These are phyloP conservation scores for Bos javanicus DNA, from an alignment of 2,113 vertebrate genomes.

Conservation along the genomic window DNA sequence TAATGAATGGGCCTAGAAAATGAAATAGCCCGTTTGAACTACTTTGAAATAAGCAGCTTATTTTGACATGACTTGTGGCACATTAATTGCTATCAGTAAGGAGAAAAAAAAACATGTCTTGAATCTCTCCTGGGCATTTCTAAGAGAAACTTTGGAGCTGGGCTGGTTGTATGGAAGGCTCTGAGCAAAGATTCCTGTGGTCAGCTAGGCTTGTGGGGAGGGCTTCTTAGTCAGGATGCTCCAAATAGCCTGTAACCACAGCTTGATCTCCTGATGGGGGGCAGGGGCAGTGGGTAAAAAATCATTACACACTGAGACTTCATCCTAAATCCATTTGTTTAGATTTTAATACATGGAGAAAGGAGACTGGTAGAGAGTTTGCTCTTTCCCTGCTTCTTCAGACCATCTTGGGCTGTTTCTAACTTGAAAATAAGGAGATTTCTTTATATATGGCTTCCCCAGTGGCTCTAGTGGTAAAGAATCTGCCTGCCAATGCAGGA, in stretches of 20 bases:
- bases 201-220: neutral
- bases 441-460: neutral
- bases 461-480: neutral
- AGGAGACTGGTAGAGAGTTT: neutral
- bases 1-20: constrained; percentile 82
- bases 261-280: neutral
- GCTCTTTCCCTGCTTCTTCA: neutral
- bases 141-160: constrained; percentile 62
- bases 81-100: constrained; percentile 77
- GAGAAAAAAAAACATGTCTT: constrained; percentile 66
- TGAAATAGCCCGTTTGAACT: constrained; percentile 74
- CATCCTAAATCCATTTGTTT: neutral
- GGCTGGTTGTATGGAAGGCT: neutral
- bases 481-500: neutral
- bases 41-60: constrained; percentile 78
- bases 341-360: neutral
- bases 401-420: neutral
- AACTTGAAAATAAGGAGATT: neutral
- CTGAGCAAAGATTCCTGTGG: neutral
- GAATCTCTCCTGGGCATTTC: constrained; percentile 66
- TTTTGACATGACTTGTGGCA: constrained; percentile 73
- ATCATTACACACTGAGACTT: neutral
- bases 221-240: neutral
- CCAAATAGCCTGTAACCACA: neutral
- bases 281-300: neutral